Conservation (phyloP, 2,888 invertebrate species). For the Eupithecia vulgata region DNA sequence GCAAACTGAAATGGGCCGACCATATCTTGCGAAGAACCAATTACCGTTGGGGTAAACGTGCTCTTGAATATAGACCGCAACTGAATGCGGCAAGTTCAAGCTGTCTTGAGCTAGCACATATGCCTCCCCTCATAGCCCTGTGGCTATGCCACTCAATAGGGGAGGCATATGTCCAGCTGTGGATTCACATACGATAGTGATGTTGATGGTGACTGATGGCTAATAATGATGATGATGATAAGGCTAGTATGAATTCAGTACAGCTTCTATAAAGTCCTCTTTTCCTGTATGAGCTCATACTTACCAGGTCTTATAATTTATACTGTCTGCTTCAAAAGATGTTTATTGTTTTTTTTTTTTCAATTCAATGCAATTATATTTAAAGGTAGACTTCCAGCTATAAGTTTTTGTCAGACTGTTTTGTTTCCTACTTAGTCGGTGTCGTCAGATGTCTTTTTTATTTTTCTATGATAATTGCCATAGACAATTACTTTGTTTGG, state of each 20-base stretch:
- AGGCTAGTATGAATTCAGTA: neutral
- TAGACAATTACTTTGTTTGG: slow-evolving; percentile 52
- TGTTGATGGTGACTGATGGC: too few species aligned
- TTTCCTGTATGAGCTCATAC: neutral
- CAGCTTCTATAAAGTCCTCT: neutral
- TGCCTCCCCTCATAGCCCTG: too few species aligned
- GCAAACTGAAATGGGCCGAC: neutral
- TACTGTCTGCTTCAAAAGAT: neutral
- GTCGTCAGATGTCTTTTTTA: slow-evolving; percentile 48
- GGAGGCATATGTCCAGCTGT: too few species aligned
- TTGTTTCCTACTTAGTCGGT: slow-evolving; percentile 46
- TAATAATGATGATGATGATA: neutral
- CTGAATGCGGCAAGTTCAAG: too few species aligned
- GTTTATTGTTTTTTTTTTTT: slow-evolving; percentile 11
- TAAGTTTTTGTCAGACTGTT: neutral
- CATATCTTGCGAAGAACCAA: neutral
- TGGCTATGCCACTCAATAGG: too few species aligned
- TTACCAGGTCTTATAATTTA: neutral
- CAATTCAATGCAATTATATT: too few species aligned
- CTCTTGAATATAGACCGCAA: neutral
- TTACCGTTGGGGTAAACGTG: neutral
- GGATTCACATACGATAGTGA: too few species aligned
- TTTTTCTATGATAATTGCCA: slow-evolving; percentile 57
- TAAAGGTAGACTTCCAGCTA: too few species aligned
- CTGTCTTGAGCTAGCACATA: too few species aligned